Evolutionary conservation across 1,140 invertebrate species (phyloP).

Genomic region (Zaprionus lachaisei): DNA sequence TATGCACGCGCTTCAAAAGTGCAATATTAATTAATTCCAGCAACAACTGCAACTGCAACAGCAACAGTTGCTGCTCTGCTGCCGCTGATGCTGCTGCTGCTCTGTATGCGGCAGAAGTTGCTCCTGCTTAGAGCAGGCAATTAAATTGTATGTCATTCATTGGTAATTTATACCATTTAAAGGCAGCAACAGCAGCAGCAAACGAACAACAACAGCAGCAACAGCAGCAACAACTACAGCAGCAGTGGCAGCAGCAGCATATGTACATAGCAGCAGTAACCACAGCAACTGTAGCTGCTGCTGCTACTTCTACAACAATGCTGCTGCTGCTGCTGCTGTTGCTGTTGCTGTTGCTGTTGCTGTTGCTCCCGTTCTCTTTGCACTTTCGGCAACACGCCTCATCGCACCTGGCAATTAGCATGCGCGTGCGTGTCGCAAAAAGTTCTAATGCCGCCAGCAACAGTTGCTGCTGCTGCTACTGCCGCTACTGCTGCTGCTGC

Average conservation of each 20-base stretch:
- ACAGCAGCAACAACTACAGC: background rate
- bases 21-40: constrained; percentile 84
- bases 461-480: constrained; percentile 9
- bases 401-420: constrained; percentile 61
- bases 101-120: constrained; percentile 52
- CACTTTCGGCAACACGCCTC: constrained; percentile 24
- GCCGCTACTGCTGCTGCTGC: constrained; percentile 4
- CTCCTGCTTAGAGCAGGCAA: constrained; percentile 72
- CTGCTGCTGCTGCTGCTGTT: background rate
- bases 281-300: background rate
- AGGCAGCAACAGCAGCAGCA: constrained; percentile 53
- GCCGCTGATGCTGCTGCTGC: constrained; percentile 50
- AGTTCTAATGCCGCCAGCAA: constrained; percentile 4
- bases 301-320: background rate
- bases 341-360: constrained; percentile 10
- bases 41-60: constrained; percentile 53
- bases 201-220: constrained; percentile 28
- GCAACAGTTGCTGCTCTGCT: constrained; percentile 47
- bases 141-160: constrained; percentile 85
- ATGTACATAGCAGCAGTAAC: background rate
- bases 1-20: constrained; percentile 83
- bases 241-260: constrained; percentile 22
- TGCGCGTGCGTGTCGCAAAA: constrained; percentile 30
- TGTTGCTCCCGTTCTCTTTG: background rate
- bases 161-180: constrained; percentile 84